These are phyloP conservation scores for Apis mellifera DNA, from an alignment of 1,140 invertebrate genomes.

Conservation along the genomic window Amel_HAv3.1 CM009944.2:7819001-7819500, in stretches of 20 bases:
- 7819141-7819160: slow-evolving; percentile 96
- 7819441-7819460: slow-evolving; percentile 90
- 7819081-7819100: neutral
- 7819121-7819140: slow-evolving; percentile 14
- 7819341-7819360: slow-evolving; percentile 94
- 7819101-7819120: neutral
- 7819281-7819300: slow-evolving; percentile 86
- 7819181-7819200: slow-evolving; percentile 66
- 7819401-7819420: slow-evolving; percentile 94
- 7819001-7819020: slow-evolving; percentile 95
- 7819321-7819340: slow-evolving; percentile 86
- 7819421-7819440: slow-evolving; percentile 93
- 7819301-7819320: slow-evolving; percentile 90
- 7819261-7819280: slow-evolving; percentile 89
- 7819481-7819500: slow-evolving; percentile 96
- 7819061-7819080: neutral
- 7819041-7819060: slow-evolving; percentile 91
- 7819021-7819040: slow-evolving; percentile 97
- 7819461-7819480: slow-evolving; percentile 92
- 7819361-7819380: slow-evolving; percentile 93
- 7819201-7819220: slow-evolving; percentile 78
- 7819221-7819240: slow-evolving; percentile 79
- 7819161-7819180: slow-evolving; percentile 82
- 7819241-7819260: slow-evolving; percentile 88
- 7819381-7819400: slow-evolving; percentile 95